These are phyloP conservation scores for Pseudochromis fuscus DNA, from an alignment of 2,797 vertebrate species.

Conservation along the genomic window DNA sequence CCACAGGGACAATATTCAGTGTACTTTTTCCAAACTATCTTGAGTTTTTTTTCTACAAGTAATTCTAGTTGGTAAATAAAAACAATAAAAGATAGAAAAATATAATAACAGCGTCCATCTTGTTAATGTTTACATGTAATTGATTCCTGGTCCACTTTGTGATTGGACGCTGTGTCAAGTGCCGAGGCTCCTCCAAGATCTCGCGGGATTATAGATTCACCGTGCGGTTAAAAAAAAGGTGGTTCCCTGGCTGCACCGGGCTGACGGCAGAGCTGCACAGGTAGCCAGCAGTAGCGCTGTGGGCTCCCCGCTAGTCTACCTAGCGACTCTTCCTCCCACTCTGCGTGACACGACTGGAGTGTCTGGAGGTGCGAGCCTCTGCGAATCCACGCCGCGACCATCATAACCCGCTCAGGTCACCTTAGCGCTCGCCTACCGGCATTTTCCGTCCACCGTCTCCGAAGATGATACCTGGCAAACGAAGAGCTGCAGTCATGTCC, in stretches of 20 bases:
- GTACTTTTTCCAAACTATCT: too few relatives aligned
- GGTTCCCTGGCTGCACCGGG: slow-evolving; percentile 58
- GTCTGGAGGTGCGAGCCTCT: slow-evolving; percentile 54
- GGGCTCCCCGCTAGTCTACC: slow-evolving; percentile 53
- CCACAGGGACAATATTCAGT: too few relatives aligned
- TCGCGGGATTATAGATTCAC: slow-evolving; percentile 77
- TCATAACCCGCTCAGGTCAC: slow-evolving; percentile 61
- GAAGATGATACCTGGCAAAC: slow-evolving; percentile 76
- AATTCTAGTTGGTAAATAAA: background rate
- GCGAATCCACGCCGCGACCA: slow-evolving; percentile 34
- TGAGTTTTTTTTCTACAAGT: too few relatives aligned
- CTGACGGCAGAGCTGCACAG: slow-evolving; percentile 64
- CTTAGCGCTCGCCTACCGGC: slow-evolving; percentile 54
- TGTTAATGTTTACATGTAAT: background rate
- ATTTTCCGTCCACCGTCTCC: slow-evolving; percentile 56
- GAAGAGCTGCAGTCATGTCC: slow-evolving; percentile 80
- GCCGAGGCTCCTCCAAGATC: slow-evolving; percentile 42
- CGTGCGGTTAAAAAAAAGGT: slow-evolving; percentile 47
- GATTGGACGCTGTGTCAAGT: background rate
- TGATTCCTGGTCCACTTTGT: slow-evolving; percentile 4
- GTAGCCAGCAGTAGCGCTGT: slow-evolving; percentile 50
- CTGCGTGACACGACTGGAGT: slow-evolving; percentile 58
- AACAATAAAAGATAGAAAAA: background rate
- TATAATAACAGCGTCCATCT: slow-evolving; percentile 3
- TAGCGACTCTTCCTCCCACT: slow-evolving; percentile 58